Base-by-base conservation (phyloP, 2,797 vertebrate species). In the Eulemur rubriventer region DNA sequence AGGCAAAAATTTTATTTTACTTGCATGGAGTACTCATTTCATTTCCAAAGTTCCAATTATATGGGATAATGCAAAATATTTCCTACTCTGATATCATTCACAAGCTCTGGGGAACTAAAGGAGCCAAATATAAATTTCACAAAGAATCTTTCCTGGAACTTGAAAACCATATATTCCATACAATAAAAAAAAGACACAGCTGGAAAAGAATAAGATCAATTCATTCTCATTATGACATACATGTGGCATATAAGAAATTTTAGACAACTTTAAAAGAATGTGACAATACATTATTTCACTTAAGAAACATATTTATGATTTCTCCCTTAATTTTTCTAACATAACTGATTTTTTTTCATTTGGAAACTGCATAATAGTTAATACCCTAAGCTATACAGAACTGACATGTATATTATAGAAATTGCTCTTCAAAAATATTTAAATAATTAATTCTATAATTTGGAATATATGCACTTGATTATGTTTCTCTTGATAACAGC, bases 121-220 rank as follows among this genome's bases (percentile, higher is more conserved):
- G 33, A 91, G 82, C 59, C 86, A 97, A 97, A 93, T 48, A 93
- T 78, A 96, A 88, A 93, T 63, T 78, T 91, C 35, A 93, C 48
- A 73, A 97, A 94, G 22, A 84, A 59, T 76, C 52, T 94, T 94
- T 94, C 50, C 82, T 93, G 63, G 65, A 95, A 94, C 26, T 87
- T 70, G 18, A 93, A 84, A 87, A 80, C 43, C 61, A 50, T 72
- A 61, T n/a, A 88, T 70, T 88, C 18, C 63, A 2, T 78, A 67
- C 24, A 88, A 92, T 50, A 89, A 61, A 75, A 83, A 83, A 85
- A 30, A 90, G 63, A 61, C 28, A 50, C 22, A 78, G n/a, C 17
- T 79, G 48, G 57, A 76, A 83, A 95, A 72, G 26, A 95, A 95
- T 41, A 48, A 93, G 26, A 84, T 86, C 48, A 93, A 83, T 41